Percentiles rank a stretch among this genome's conserved stretches.
phyloP scores from a whole-genome alignment of 1,140 invertebrate genomes.

The Amphibalanus amphitrite region DNA sequence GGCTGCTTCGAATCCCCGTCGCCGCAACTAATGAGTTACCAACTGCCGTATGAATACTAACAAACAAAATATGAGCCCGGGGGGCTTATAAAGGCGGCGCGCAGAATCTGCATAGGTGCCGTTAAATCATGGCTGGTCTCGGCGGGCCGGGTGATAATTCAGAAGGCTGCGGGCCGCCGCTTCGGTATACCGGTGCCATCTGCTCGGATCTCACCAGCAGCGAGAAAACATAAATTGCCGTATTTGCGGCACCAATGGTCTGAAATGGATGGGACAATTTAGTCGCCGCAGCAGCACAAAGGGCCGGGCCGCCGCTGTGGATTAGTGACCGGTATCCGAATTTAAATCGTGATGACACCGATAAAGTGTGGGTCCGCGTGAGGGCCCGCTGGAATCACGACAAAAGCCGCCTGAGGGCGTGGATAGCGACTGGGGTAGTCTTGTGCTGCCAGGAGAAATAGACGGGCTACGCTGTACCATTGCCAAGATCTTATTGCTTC shows the following conservation, averaged over 20 bases:
- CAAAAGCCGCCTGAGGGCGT: too few relatives aligned
- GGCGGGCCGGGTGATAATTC: neutral
- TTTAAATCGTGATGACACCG: neutral
- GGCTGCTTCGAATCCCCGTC: neutral
- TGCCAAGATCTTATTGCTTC: too few relatives aligned
- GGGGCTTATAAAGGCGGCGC: neutral
- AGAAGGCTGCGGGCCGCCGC: neutral
- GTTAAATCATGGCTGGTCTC: neutral
- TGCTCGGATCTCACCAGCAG: neutral
- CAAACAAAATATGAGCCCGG: neutral
- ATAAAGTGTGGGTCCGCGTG: neutral
- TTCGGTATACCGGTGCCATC: neutral
- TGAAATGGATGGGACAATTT: neutral
- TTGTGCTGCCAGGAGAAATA: too few relatives aligned
- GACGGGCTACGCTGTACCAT: too few relatives aligned
- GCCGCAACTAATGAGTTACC: neutral
- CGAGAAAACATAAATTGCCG: neutral
- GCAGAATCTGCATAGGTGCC: neutral
- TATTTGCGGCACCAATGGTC: neutral
- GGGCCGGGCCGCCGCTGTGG: too few relatives aligned
- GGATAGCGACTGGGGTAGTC: too few relatives aligned
- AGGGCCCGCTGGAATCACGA: neutral
- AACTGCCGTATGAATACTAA: slow-evolving; percentile 1
- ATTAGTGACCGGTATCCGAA: neutral
- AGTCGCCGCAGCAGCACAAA: neutral